A percentile compares a stretch with the other conserved stretches of the same genome.
Evolutionary conservation across 2,797 vertebrate genomes (phyloP).

Genomic region (Pantherophis alleghaniensis): DNA sequence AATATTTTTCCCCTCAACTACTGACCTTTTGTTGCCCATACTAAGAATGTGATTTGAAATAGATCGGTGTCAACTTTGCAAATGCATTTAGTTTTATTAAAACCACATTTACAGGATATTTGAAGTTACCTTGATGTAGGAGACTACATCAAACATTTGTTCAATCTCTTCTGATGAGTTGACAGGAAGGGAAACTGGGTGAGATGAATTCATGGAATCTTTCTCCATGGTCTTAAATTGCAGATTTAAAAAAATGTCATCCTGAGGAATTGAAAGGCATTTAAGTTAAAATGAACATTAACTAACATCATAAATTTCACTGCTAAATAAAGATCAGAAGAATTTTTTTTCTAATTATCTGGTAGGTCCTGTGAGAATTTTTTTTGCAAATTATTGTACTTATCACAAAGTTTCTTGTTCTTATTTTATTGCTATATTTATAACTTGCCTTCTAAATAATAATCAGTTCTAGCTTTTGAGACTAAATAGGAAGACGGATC

Average conservation of each 20-base stretch:
- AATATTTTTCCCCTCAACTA: not conserved
- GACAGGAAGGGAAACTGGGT: constrained; percentile 83
- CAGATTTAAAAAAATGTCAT: constrained; percentile 83
- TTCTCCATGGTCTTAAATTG: constrained; percentile 85
- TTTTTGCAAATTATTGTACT: not conserved
- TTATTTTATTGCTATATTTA: not conserved
- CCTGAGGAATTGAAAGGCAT: constrained; percentile 71
- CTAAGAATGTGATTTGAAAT: constrained; percentile 19
- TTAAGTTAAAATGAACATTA: not conserved
- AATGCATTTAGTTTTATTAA: constrained; percentile 22
- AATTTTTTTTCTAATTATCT: not conserved
- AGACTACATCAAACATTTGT: constrained; percentile 95
- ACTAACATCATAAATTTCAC: not conserved
- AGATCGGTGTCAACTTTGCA: not conserved
- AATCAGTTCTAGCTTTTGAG: not conserved
- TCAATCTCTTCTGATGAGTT: constrained; percentile 86
- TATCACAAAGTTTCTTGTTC: not conserved
- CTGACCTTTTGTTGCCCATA: constrained; percentile 4
- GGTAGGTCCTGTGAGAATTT: not conserved
- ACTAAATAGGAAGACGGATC: not conserved
- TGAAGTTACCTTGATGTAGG: constrained; percentile 92
- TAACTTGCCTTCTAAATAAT: not conserved
- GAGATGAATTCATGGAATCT: constrained; percentile 90
- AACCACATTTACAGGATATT: constrained; percentile 25
- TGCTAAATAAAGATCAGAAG: not conserved